phyloP scores from a whole-genome alignment of 2,797 vertebrate genomes.

The Enteromius treurensis region DNA sequence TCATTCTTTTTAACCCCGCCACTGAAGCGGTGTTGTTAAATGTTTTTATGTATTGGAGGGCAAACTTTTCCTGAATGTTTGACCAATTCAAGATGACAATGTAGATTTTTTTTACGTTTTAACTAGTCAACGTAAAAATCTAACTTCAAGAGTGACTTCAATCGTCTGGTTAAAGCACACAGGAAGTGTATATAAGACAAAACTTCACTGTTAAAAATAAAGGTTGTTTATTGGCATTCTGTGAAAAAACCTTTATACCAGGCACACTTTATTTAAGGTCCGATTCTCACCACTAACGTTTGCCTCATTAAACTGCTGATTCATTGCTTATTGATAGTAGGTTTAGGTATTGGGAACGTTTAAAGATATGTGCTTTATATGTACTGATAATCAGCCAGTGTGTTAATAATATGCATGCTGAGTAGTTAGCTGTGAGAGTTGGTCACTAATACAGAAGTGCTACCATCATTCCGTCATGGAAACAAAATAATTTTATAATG shows the following conservation, averaged over 20 bases:
- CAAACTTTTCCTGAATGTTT: neutral
- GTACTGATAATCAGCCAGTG: too few species aligned
- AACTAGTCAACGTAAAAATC: neutral
- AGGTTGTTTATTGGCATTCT: neutral
- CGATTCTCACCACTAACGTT: too few species aligned
- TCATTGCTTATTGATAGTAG: too few species aligned
- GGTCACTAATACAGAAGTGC: too few species aligned
- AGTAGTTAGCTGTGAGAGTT: too few species aligned
- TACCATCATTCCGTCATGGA: neutral
- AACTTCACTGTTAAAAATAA: neutral
- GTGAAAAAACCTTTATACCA: neutral
- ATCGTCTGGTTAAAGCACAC: neutral
- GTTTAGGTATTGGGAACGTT: too few species aligned
- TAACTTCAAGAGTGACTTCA: neutral
- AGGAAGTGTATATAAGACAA: neutral
- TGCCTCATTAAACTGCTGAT: too few species aligned
- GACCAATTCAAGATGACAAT: neutral
- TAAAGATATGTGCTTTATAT: too few species aligned
- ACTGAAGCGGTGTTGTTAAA: conserved; percentile 50
- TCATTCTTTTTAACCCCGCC: conserved; percentile 30
- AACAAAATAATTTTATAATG: neutral
- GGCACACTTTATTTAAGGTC: too few species aligned
- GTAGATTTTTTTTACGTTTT: neutral
- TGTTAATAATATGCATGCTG: too few species aligned
- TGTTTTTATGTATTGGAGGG: neutral